Base-by-base conservation (phyloP, 1,140 invertebrate species). In the Drosophila ironensis region DNA sequence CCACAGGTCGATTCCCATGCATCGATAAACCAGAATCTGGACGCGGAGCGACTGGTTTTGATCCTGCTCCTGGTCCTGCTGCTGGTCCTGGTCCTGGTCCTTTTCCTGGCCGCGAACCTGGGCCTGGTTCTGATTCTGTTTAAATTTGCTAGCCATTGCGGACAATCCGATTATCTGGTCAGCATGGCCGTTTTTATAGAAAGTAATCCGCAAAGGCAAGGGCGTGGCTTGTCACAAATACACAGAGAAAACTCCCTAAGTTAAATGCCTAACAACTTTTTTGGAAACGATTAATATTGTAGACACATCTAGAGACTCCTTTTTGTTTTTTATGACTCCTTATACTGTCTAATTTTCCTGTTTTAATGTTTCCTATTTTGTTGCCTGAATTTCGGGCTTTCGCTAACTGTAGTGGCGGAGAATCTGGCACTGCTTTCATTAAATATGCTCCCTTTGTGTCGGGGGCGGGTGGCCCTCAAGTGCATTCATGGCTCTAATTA, bases 1-100 rank as follows among this genome's bases (percentile, higher is more conserved):
- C 66, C 64, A 68, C 11, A 84, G 33, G 48, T 84, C 75, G 9
- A 80, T 74, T 14, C 80, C 80, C 42, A 84, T 74, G 7, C 61
- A 45, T 0, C 71, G 66, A 7, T 74, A 86, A 0, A 78, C 71
- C 0, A 86, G 28, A 2, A 68, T 53, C 17, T 84, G 80, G 2
- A 80, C 37, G 1, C 74, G 60, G 19, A 84, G 35, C 17, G 77
- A 86, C 9, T 52, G 27, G 0, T 25, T 28, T 4, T 61, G 27
- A 12, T 64, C 41, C 54, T 42, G 7, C 22, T 19, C n/a, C 11
- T 19, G 4, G 1, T 12, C 24, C 25, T 19, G 41, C 24, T 35
- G 40, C n/a, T 33, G 30, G 12, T 30, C 17, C 24, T 37, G 20
- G 1, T 6, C 12, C 2, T 35, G 3, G 1, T 35, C 1, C 16